Evolutionary conservation across 2,797 vertebrate species (phyloP).

Genomic region (Podarcis lilfordi): DNA sequence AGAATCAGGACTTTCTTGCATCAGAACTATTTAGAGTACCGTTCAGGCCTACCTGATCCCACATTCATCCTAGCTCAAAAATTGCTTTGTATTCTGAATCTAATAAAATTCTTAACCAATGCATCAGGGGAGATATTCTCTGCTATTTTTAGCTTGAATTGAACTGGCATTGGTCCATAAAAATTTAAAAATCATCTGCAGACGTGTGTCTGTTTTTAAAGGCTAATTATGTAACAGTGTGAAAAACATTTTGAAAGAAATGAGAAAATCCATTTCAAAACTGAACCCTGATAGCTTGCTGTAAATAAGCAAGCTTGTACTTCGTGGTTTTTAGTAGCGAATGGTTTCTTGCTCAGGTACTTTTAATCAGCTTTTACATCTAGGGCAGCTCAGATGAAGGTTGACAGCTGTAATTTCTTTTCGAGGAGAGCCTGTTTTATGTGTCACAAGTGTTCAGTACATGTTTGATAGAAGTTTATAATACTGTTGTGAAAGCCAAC

Average conservation of each 20-base stretch:
- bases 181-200: slow-evolving; percentile 9
- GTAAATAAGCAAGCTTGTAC: slow-evolving; percentile 75
- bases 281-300: slow-evolving; percentile 58
- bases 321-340: slow-evolving; percentile 74
- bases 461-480: slow-evolving; percentile 78
- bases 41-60: neutral
- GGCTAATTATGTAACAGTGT: slow-evolving; percentile 35
- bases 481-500: slow-evolving; percentile 78
- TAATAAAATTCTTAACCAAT: neutral
- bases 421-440: slow-evolving; percentile 80
- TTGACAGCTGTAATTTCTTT: slow-evolving; percentile 89
- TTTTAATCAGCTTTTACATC: slow-evolving; percentile 81
- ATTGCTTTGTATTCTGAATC: neutral
- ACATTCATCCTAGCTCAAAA: neutral
- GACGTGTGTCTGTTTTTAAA: slow-evolving; percentile 20
- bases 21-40: neutral
- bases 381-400: slow-evolving; percentile 77
- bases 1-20: neutral
- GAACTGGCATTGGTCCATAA: neutral
- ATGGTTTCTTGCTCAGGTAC: slow-evolving; percentile 71
- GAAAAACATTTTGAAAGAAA: slow-evolving; percentile 51
- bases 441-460: slow-evolving; percentile 86
- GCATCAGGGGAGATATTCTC: neutral
- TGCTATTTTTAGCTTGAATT: neutral
- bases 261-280: slow-evolving; percentile 46